Evolutionary conservation across 2,797 vertebrate genomes (phyloP), one percentile per base, ranked within the genome.

Genomic region (Pogonophryne albipinna): DNA sequence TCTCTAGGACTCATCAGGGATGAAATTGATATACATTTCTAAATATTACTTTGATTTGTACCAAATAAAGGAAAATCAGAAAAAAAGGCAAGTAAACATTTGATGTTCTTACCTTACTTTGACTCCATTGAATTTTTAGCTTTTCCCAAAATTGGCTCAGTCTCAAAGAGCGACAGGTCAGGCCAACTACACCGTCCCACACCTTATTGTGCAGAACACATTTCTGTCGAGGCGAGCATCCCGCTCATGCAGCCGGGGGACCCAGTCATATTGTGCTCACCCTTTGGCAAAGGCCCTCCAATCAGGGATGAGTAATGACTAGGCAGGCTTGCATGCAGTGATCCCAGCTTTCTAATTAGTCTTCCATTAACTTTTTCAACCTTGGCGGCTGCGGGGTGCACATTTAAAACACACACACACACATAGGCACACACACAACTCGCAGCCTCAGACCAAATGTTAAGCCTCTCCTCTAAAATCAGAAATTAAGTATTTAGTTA

Each of bases 221-320:
- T 88, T 85, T 78, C 65, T 81, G 78, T 90, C 71, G 47, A 41
- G 74, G 64, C 44, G 57, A 66, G 83, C 79, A 55, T 78, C 67
- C 72, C 60, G 78, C 61, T 69, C 62, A 71, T 78, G 66, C 66
- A 82, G 71, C 78, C 76, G 60, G 62, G 73, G 79, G 82, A 82
- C 65, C 78, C 79, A 82, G 75, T 90, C 83, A 87, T 90, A 87
- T 90, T 82, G 73, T 79, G 76, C 79, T 85, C 88, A 85, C 74
- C 84, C 87, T 84, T 89, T 91, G 88, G 91, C 91, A 88, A 87
- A 88, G 78, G 82, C 80, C 85, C 86, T 93, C 93, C 93, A 95
- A 94, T 95, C 93, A 93, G 80, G 75, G 82, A 93, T 95, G 94
- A 95, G 91, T 95, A 95, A 95, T 95, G 94, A 93, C 87, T 79